A percentile compares a stretch with the other conserved stretches of the same genome.
Evolutionary conservation across 2,113 vertebrate species (phyloP).

Genomic region (Grantiella picta): DNA sequence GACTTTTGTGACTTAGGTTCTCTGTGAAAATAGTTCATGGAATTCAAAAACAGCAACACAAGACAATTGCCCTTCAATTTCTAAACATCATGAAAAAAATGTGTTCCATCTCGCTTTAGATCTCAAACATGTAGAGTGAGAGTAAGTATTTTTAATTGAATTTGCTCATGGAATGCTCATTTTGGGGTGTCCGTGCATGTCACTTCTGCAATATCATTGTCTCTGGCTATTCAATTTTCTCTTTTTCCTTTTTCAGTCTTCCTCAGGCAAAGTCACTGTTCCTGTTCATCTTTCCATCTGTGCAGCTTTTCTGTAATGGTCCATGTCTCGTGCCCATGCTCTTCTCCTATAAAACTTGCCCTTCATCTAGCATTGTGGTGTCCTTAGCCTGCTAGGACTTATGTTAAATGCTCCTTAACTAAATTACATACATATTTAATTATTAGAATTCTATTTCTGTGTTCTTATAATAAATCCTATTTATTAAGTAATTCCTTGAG

Average conservation of each 20-base stretch:
- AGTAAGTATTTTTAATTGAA: background rate
- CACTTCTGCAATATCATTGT: background rate
- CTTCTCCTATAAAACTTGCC: background rate
- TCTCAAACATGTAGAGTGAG: background rate
- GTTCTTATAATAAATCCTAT: background rate
- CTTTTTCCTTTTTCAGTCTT: background rate
- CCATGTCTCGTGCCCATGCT: background rate
- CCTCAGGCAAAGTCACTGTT: background rate
- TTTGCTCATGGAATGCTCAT: background rate
- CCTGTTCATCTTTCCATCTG: background rate
- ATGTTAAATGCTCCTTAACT: background rate
- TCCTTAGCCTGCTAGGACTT: background rate
- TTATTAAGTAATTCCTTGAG: background rate
- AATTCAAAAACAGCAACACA: background rate
- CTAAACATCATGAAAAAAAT: background rate
- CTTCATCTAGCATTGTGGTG: background rate
- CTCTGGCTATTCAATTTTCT: background rate
- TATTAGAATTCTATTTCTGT: background rate
- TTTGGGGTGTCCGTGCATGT: rapidly evolving
- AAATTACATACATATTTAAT: background rate
- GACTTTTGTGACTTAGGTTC: background rate
- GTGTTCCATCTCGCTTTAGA: background rate
- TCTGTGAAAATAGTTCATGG: background rate
- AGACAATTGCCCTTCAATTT: background rate
- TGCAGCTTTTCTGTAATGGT: background rate